phyloP scores from a whole-genome alignment of 1,140 invertebrate genomes.

The Aphelenchoides besseyi region DNA sequence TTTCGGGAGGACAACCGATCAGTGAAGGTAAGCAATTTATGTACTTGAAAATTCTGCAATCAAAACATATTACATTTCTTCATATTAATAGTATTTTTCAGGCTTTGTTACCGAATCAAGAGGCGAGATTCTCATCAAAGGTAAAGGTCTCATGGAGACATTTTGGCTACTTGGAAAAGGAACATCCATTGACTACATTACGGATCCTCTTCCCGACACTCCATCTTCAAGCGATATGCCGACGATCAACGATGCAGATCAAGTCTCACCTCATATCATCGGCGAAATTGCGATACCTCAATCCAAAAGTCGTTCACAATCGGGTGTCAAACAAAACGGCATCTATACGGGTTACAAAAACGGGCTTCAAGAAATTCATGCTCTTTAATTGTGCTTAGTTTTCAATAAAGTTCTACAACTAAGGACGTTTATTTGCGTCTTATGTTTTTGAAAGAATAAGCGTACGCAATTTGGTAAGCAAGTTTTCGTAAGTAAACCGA shows the following conservation, averaged over 20 bases:
- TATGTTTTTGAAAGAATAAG: not conserved
- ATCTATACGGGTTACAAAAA: constrained; percentile 4
- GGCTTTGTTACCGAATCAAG: constrained; percentile 44
- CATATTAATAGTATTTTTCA: no score
- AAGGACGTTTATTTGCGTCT: not conserved
- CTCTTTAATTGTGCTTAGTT: not conserved
- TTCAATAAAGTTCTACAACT: not conserved
- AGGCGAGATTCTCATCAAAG: constrained; percentile 51
- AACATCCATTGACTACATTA: not conserved
- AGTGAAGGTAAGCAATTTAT: no score
- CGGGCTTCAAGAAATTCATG: not conserved
- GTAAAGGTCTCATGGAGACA: constrained; percentile 40
- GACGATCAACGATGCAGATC: not conserved
- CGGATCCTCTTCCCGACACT: not conserved
- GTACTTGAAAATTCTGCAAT: no score
- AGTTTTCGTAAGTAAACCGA: constrained; percentile 1
- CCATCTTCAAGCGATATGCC: not conserved
- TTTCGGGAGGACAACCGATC: no score
- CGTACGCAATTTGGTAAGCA: constrained; percentile 13
- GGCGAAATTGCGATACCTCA: not conserved
- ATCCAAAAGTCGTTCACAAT: constrained; percentile 1
- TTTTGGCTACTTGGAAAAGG: constrained; percentile 33
- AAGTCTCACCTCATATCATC: constrained; percentile 8
- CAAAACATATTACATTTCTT: no score
- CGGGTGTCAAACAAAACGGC: not conserved